Base-by-base conservation (phyloP, 2,888 invertebrate species). In the Chironomus riparius region DNA sequence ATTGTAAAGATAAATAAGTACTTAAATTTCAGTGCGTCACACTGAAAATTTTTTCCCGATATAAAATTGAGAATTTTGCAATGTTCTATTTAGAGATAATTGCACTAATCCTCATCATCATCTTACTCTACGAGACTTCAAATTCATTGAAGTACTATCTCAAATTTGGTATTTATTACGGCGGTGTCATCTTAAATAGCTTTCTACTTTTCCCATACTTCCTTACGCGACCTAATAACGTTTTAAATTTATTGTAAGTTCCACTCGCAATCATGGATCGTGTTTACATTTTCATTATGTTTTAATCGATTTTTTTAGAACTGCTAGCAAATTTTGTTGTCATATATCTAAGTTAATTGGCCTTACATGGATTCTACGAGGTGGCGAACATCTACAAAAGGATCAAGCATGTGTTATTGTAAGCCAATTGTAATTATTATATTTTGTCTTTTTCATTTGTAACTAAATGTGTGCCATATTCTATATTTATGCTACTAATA, bases 381-480 rank as follows among this genome's bases (percentile, higher is more conserved):
- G 93, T 68, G 86, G 88, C 80, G 92, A 94, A 81, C 87, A 93
- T 81, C 87, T 95, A 83, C 89, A 90, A 81, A 90, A 90, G 81
- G 91, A 94, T 79, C 88, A 90, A 81, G 90, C 95, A 22, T 94
- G 88, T 82, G 91, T 97, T 78, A 90, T 97, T 70, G 92, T 96
- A 78, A 56, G 56, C n/a, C n/a, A 15, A 18, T 38, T 38, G 38
- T 28, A n/a, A n/a, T 28, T 38, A 38, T 7, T 10, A 10, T 38
- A 38, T 15, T 50, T n/a, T n/a, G 50, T 50, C 15, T 50, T 15
- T 50, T 62, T 91, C 38, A 38, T 38, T 38, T 10, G 10, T 38
- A 38, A 38, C 38, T 38, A 10, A 38, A 38, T 38, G 38, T 38
- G 38, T 38, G 38, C 38, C 10, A 38, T 38, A 38, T 38, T 38